A percentile compares a stretch with the other conserved stretches of the same genome.
Evolutionary conservation across 2,797 vertebrate species (phyloP).

Genomic region (Gymnothorax reevesii): DNA sequence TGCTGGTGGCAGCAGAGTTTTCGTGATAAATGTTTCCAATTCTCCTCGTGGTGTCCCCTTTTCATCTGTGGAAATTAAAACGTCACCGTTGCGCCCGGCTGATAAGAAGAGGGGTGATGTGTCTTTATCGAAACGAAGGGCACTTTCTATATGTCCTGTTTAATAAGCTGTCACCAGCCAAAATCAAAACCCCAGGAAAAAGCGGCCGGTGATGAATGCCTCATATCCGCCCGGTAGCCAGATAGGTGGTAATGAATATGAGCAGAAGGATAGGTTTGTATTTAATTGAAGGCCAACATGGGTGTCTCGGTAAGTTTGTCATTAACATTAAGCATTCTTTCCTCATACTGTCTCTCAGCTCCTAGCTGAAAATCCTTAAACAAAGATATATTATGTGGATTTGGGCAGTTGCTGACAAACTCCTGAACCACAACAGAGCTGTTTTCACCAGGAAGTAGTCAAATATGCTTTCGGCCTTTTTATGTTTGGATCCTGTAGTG

Average conservation of each 20-base stretch:
- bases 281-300: background rate
- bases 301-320: background rate
- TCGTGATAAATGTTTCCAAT: background rate
- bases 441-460: background rate
- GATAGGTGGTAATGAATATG: constrained; percentile 16
- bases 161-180: background rate
- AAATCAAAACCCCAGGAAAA: background rate
- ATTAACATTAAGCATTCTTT: background rate
- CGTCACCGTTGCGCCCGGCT: background rate
- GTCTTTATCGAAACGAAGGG: background rate
- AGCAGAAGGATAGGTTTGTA: background rate
- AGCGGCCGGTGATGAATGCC: background rate
- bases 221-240: background rate
- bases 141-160: background rate
- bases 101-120: background rate
- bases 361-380: background rate
- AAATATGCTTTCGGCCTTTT: background rate
- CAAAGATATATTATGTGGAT: background rate
- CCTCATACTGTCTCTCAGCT: background rate
- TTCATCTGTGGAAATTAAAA: constrained; percentile 1
- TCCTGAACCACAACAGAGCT: background rate
- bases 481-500: background rate
- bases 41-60: background rate
- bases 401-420: background rate
- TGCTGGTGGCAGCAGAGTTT: background rate